Evolutionary conservation across 1,140 invertebrate genomes (phyloP).

Genomic region (Planococcus citri): DNA sequence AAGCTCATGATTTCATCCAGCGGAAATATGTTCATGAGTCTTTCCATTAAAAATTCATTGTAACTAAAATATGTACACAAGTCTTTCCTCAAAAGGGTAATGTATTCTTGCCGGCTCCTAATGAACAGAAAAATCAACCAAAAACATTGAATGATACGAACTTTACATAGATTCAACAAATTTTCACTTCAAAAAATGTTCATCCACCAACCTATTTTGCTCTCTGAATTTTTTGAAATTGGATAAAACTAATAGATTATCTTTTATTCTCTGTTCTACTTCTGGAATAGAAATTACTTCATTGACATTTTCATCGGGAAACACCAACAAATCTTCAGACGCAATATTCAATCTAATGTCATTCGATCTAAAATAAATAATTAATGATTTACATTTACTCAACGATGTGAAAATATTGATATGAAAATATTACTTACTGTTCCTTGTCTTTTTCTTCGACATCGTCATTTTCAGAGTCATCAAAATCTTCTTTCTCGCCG

Average conservation of each 20-base stretch:
- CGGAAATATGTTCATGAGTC: constrained; percentile 86
- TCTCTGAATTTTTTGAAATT: constrained; percentile 78
- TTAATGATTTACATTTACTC: no score
- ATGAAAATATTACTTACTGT: not conserved
- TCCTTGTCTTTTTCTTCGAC: not conserved
- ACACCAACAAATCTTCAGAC: constrained; percentile 58
- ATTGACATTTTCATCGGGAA: constrained; percentile 60
- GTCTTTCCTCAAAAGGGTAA: constrained; percentile 64
- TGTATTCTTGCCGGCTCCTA: constrained; percentile 68
- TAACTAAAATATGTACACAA: constrained; percentile 94
- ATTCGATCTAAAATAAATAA: constrained; percentile 47
- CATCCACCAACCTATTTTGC: constrained; percentile 40
- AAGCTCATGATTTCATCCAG: constrained; percentile 82
- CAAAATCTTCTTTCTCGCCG: not conserved
- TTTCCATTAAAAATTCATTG: constrained; percentile 90
- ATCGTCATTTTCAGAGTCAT: not conserved
- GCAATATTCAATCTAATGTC: constrained; percentile 64
- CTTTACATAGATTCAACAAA: no score
- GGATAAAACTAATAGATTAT: constrained; percentile 70
- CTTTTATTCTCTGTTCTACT: constrained; percentile 80
- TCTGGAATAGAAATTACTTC: constrained; percentile 64
- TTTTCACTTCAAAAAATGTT: constrained; percentile 6
- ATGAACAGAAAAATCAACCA: no score
- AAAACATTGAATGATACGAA: not conserved
- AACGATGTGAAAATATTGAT: not conserved